Base-by-base conservation (phyloP, 1,140 invertebrate genomes). In the Coenobita brevimanus region DNA sequence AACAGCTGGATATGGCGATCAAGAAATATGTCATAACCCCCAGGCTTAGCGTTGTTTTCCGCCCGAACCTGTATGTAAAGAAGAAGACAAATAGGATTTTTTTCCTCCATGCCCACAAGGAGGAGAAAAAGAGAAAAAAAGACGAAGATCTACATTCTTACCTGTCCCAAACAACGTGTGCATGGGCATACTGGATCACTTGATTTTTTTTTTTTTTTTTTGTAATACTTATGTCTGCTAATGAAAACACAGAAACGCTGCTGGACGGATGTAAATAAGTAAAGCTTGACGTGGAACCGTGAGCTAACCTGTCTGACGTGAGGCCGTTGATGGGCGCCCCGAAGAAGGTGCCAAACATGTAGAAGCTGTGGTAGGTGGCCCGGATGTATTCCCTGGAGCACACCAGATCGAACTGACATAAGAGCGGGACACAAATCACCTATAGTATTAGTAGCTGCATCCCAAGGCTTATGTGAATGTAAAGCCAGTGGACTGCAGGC, bases 341-440 rank as follows among this genome's bases (percentile, higher is more conserved):
- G 2, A 86, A 33, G 13, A 86, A 43, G 24, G 60, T 79, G 1
- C 84, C 84, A 24, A 86, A 79, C 84, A 86, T 86, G 75, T 86
- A 86, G 36, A 86, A 43, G 17, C 54, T 64, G 24, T 78, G 57
- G 62, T 79, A 86, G 60, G 75, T 86, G 41, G 84, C 75, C 27
- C 84, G 57, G 15, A 86, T 73, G 75, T 86, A 86, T 17, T 86
- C 73, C 24, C 54, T 67, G 1, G 84, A 69, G 46, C 84, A 86
- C 17, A 86, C 73, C 43, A 86, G 43, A 62, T 86, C 30, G n/a
- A 86, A 86, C 84, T 86, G 84, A 33, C 24, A 36, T 17, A 60
- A 36, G 33, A 36, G 60, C n/a, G n/a, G n/a, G n/a, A n/a, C n/a
- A n/a, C n/a, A n/a, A n/a, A n/a, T n/a, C n/a, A n/a, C n/a, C n/a